phyloP scores from a whole-genome alignment of 2,797 vertebrate genomes.

The Squalus acanthias region DNA sequence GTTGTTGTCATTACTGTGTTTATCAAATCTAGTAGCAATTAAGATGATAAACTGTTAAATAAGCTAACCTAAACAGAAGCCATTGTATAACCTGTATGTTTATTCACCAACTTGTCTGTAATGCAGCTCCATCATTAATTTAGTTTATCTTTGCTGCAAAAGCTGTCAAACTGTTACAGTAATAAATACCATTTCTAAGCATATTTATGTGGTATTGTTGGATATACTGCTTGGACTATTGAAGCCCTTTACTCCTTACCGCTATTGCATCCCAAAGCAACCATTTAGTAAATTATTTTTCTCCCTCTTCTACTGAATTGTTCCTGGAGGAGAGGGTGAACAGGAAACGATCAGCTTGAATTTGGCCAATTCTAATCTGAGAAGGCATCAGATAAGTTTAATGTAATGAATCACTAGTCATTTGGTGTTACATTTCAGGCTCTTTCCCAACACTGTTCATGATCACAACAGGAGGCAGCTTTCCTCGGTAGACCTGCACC shows the following conservation, averaged over 20 bases:
- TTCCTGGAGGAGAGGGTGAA: not conserved
- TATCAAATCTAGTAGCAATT: not conserved
- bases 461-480: not conserved
- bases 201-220: not conserved
- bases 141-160: not conserved
- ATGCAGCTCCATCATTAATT: not conserved
- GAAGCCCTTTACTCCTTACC: not conserved
- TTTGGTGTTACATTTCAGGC: not conserved
- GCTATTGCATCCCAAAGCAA: not conserved
- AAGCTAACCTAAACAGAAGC: not conserved
- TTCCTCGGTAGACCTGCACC: not conserved
- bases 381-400: not conserved
- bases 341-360: not conserved
- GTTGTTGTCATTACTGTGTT: not conserved
- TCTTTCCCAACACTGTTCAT: not conserved
- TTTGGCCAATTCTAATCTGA: not conserved
- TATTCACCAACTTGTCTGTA: not conserved
- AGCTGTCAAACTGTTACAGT: not conserved
- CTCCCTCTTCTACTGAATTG: not conserved
- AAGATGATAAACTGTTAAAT: not conserved
- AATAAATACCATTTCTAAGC: not conserved
- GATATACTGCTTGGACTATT: not conserved
- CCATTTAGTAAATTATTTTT: not conserved
- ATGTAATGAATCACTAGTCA: not conserved
- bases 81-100: not conserved